Evolutionary conservation across 2,797 vertebrate genomes (phyloP).

Genomic region (Trachurus trachurus): DNA sequence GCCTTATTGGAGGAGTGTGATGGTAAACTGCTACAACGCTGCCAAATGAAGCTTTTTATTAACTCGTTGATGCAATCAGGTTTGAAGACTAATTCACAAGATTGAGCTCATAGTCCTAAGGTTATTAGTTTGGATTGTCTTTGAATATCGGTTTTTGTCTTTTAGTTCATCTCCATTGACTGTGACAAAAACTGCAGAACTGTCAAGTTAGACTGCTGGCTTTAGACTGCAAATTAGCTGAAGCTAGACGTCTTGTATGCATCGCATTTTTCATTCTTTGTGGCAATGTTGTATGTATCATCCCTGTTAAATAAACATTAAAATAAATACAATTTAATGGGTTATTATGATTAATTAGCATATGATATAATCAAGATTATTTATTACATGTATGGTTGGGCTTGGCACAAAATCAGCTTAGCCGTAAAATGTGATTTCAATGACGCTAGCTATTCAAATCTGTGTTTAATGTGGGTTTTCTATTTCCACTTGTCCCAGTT

Average conservation of each 20-base stretch:
- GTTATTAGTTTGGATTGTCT: slow-evolving; percentile 12
- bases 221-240: no score
- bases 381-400: background rate
- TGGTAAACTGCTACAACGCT: slow-evolving; percentile 19
- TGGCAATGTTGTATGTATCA: no score
- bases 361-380: slow-evolving; percentile 13
- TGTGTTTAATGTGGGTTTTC: slow-evolving; percentile 8
- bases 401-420: background rate
- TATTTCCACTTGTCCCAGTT: slow-evolving; percentile 45
- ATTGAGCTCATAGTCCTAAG: slow-evolving; percentile 20
- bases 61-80: slow-evolving; percentile 24
- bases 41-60: slow-evolving; percentile 54
- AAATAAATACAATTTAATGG: no score
- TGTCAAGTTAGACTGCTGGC: background rate
- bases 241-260: no score
- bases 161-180: slow-evolving; percentile 13
- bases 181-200: background rate
- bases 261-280: no score
- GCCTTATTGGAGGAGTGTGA: slow-evolving; percentile 20
- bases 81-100: slow-evolving; percentile 47
- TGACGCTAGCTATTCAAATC: slow-evolving; percentile 21
- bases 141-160: background rate
- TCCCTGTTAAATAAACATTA: no score
- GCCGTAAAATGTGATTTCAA: background rate
- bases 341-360: background rate